phyloP scores from a whole-genome alignment of 2,113 vertebrate species.

The Nerophis lumbriciformis region DNA sequence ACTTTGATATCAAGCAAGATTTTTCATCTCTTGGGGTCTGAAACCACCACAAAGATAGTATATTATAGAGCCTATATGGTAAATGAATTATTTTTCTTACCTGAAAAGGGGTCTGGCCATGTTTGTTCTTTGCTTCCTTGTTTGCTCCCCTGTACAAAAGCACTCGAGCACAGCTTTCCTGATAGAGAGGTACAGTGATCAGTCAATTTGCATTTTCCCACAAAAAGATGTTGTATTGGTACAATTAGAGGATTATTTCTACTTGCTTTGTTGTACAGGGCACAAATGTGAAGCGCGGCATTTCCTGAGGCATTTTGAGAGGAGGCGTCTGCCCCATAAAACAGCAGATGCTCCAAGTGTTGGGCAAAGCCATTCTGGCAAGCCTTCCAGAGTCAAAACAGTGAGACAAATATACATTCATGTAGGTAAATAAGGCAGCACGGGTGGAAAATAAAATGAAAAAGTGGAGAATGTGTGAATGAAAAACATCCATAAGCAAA shows the following conservation, averaged over 20 bases:
- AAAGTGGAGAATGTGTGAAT: constrained; percentile 19
- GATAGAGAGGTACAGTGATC: constrained; percentile 32
- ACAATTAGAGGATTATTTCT: constrained; percentile 3
- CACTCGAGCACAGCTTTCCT: constrained; percentile 87
- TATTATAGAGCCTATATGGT: no score
- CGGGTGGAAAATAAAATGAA: constrained; percentile 9
- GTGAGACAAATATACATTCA: constrained; percentile 26
- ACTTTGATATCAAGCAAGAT: no score
- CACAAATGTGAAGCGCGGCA: constrained; percentile 86
- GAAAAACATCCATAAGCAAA: constrained; percentile 7
- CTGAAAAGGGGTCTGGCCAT: constrained; percentile 88
- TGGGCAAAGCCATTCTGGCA: constrained; percentile 85
- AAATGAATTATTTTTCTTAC: constrained; percentile 45
- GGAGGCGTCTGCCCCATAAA: constrained; percentile 84
- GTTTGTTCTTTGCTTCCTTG: constrained; percentile 87
- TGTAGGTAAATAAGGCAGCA: constrained; percentile 22
- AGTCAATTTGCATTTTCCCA: constrained; percentile 7
- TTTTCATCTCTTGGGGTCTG: no score
- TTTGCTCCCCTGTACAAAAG: constrained; percentile 85
- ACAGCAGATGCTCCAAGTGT: constrained; percentile 89
- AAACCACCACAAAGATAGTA: no score
- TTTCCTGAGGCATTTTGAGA: constrained; percentile 90
- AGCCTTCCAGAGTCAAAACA: constrained; percentile 54
- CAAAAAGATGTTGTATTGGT: constrained; percentile 5
- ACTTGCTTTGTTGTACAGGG: constrained; percentile 88